A percentile compares a stretch with the other conserved stretches of the same genome.
Evolutionary conservation across 1,140 invertebrate species (phyloP).

Genomic region (Galleria mellonella): DNA sequence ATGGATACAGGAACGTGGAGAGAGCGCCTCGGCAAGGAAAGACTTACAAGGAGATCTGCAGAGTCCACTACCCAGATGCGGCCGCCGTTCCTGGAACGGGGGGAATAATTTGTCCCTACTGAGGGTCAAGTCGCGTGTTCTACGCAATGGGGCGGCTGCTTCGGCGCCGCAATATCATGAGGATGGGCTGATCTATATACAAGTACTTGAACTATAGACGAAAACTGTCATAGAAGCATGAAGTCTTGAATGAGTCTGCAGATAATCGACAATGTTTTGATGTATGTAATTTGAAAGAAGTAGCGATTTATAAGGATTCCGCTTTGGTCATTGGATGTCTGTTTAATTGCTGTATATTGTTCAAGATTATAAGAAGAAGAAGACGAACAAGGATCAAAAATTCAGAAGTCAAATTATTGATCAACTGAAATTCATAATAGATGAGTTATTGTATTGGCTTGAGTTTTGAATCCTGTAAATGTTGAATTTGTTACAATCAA

Average conservation of each 20-base stretch:
- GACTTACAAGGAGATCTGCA: slow-evolving; percentile 65
- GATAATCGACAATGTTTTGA: background rate
- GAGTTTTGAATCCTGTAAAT: no score
- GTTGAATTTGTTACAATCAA: no score
- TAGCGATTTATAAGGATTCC: background rate
- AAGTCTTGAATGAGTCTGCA: background rate
- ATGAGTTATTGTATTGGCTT: no score
- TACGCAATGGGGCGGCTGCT: slow-evolving; percentile 67
- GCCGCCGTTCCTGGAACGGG: slow-evolving; percentile 46
- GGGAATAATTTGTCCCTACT: slow-evolving; percentile 60
- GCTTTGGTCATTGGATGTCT: no score
- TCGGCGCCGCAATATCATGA: slow-evolving; percentile 62
- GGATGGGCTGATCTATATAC: slow-evolving; percentile 50
- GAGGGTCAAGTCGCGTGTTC: slow-evolving; percentile 71
- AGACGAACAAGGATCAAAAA: no score
- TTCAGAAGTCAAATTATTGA: no score
- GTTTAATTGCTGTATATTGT: no score
- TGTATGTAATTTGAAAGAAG: background rate
- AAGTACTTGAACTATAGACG: background rate
- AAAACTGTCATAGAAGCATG: background rate
- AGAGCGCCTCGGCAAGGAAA: slow-evolving; percentile 46
- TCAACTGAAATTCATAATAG: no score
- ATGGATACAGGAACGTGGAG: slow-evolving; percentile 27
- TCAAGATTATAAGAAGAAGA: no score
- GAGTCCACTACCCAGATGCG: slow-evolving; percentile 57